Percentiles rank a stretch among this genome's conserved stretches.
phyloP scores from a whole-genome alignment of 2,797 vertebrate genomes.

The Schizopygopsis malacanthus region DNA sequence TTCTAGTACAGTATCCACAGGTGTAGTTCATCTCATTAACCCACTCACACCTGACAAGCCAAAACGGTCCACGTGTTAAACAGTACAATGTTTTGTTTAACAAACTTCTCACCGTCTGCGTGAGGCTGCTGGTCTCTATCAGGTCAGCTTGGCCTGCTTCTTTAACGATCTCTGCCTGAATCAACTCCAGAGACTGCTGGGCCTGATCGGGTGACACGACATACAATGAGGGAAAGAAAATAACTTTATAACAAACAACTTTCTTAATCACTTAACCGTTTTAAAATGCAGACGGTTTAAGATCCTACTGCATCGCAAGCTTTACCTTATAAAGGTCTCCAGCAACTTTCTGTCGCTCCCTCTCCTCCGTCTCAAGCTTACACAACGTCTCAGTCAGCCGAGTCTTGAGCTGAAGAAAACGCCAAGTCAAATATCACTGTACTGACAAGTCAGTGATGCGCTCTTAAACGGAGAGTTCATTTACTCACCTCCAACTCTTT shows the following conservation, averaged over 20 bases:
- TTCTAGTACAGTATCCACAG: not conserved
- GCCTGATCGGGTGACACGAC: constrained; percentile 75
- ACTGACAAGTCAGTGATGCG: not conserved
- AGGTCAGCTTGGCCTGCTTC: constrained; percentile 82
- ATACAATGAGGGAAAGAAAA: not conserved
- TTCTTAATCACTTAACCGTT: not conserved
- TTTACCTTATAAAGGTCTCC: constrained; percentile 87
- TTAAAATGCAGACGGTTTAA: not conserved
- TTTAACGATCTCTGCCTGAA: constrained; percentile 91
- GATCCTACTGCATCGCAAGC: not conserved
- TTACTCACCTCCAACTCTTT: not conserved
- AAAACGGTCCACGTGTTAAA: not conserved
- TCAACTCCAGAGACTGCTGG: constrained; percentile 91
- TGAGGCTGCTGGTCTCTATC: constrained; percentile 89
- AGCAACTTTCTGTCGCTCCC: constrained; percentile 89
- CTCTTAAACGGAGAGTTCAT: not conserved
- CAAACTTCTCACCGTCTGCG: constrained; percentile 81
- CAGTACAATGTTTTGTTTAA: not conserved
- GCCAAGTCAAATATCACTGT: not conserved
- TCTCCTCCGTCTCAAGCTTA: constrained; percentile 89
- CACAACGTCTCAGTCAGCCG: constrained; percentile 87
- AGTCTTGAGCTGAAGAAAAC: constrained; percentile 87
- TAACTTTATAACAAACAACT: not conserved
- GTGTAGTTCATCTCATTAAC: not conserved
- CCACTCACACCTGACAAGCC: not conserved